Evolutionary conservation across 2,888 invertebrate species (phyloP).

Genomic region (Gisinianus flammeolus): DNA sequence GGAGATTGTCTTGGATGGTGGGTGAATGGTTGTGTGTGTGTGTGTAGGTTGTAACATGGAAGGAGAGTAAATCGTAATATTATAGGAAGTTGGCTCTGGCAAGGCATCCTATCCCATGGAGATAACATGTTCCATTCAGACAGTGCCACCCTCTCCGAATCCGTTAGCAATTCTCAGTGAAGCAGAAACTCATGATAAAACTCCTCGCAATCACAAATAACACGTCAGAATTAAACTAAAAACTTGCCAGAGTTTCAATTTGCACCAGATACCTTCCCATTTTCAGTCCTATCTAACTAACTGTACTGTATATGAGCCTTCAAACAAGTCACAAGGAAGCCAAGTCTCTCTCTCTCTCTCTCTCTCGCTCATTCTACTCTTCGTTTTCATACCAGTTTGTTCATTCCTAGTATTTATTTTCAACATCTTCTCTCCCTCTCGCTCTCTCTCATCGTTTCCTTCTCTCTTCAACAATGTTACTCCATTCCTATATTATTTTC

Average conservation of each 20-base stretch:
- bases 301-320: neutral
- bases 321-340: neutral
- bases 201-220: slow-evolving; percentile 59
- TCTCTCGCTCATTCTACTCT: neutral
- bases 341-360: neutral
- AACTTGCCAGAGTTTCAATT: slow-evolving; percentile 59
- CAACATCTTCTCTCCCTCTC: neutral
- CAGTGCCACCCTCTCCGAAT: slow-evolving; percentile 56
- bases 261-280: slow-evolving; percentile 41
- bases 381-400: neutral
- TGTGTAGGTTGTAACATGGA: neutral
- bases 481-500: neutral
- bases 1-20: slow-evolving; percentile 29
- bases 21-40: slow-evolving; percentile 3
- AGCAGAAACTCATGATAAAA: slow-evolving; percentile 59
- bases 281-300: neutral
- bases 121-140: slow-evolving; percentile 52
- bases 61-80: slow-evolving; percentile 39
- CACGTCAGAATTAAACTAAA: slow-evolving; percentile 59
- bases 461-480: neutral
- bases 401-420: slow-evolving; percentile 21
- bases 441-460: neutral
- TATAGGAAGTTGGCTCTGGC: slow-evolving; percentile 50
- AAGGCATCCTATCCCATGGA: slow-evolving; percentile 46
- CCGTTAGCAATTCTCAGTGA: slow-evolving; percentile 59